Base-by-base conservation (phyloP, 2,113 vertebrate species). In the Anarhynchus alexandrinus region DNA sequence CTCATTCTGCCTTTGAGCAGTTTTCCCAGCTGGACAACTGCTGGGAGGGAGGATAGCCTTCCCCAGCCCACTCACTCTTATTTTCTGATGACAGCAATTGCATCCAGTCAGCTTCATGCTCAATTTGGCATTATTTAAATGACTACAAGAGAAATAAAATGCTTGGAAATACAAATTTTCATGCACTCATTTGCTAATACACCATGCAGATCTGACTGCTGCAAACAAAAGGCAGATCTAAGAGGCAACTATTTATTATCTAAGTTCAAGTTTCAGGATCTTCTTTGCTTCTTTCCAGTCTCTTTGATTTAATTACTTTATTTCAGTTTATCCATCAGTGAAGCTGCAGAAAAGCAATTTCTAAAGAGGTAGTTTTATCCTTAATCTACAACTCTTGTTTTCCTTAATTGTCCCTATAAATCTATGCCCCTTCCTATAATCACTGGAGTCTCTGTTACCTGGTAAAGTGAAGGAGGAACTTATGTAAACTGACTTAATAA, bases 101-200 rank as follows among this genome's bases (percentile, higher is more conserved):
- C 70, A 88, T 47, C 57, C 74, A 91, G 83, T 45, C 76, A 66
- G 80, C 49, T 94, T 90, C 90, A 96, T 70, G 96, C 95, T 90
- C 94, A 95, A 92, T 96, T 97, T 96, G 86, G 42, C 77, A 81
- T 93, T 92, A 96, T 93, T 94, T 82, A 88, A 95, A 96, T 90
- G 38, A 70, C 69, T 94, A 23, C 66, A 74, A 62, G 72, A 71
- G 86, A 80, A 94, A 94, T 62, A 81, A 94, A 97, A 87, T 45
- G 81, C 81, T 92, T 59, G 82, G 85, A 88, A 84, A 88, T 85
- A 86, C 65, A 76, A 22, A 54, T 93, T 86, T 87, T 38, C 80
- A 27, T 84, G 83, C 73, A 45, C 30, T 71, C 40, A 6, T 94
- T 82, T 92, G 93, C 73, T 93, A 90, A 88, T 42, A 57, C 36